phyloP scores from a whole-genome alignment of 2,888 invertebrate species.

The Tinea trinotella region DNA sequence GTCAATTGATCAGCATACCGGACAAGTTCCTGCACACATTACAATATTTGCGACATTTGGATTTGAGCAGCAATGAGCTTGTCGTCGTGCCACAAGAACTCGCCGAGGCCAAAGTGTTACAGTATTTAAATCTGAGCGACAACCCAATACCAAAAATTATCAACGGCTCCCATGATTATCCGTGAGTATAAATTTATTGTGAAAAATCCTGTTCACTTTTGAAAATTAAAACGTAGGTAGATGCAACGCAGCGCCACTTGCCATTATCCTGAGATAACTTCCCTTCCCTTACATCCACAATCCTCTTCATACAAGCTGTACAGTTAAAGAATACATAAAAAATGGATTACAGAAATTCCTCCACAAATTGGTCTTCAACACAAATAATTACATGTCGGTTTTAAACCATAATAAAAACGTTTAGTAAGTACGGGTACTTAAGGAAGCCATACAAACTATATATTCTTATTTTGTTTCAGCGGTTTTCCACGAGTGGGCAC shows the following conservation, averaged over 20 bases:
- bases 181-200: conserved; percentile 35
- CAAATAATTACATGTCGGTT: no score
- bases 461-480: conserved; percentile 42
- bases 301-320: no score
- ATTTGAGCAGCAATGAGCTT: conserved; percentile 78
- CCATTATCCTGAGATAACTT: not conserved
- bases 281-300: not conserved
- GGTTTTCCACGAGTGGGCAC: conserved; percentile 76
- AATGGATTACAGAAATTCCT: no score
- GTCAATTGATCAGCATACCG: conserved; percentile 74
- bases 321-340: no score
- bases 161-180: conserved; percentile 39
- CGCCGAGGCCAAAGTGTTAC: conserved; percentile 70
- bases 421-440: not conserved
- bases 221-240: not conserved
- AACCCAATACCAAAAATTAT: conserved; percentile 77
- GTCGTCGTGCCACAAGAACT: conserved; percentile 73
- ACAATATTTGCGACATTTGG: conserved; percentile 74
- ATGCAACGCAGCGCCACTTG: no score
- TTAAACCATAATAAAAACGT: no score
- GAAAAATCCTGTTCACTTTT: not conserved
- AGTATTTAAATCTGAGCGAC: conserved; percentile 76
- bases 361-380: no score
- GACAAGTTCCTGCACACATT: conserved; percentile 79
- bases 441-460: not conserved